Conservation (phyloP, 2,888 invertebrate species). For the Beris morrisii region DNA sequence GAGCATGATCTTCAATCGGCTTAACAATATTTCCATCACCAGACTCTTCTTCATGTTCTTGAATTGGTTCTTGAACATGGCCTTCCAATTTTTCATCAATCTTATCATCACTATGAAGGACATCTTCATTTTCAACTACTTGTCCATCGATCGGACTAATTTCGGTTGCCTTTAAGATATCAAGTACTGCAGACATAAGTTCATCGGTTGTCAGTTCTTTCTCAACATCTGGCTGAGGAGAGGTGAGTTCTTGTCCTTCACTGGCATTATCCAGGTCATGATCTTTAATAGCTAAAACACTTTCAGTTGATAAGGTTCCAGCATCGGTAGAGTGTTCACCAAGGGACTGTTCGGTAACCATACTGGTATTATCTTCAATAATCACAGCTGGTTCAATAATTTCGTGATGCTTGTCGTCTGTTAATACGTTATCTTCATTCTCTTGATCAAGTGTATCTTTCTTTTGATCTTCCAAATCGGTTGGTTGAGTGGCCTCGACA, state of each 20-base stretch:
- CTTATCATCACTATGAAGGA: too few relatives aligned
- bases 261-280: not conserved
- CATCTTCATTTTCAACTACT: not conserved
- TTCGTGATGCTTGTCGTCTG: slow-evolving; percentile 37
- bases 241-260: not conserved
- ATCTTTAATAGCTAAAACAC: not conserved
- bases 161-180: slow-evolving; percentile 18
- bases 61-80: slow-evolving; percentile 27
- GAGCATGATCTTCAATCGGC: not conserved
- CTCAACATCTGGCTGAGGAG: slow-evolving; percentile 7
- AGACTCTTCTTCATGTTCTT: slow-evolving; percentile 8
- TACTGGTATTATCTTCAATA: not conserved
- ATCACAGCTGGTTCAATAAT: slow-evolving; percentile 22
- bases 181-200: slow-evolving; percentile 25
- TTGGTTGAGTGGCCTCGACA: not conserved
- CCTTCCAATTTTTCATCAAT: too few relatives aligned
- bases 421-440: slow-evolving; percentile 37
- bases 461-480: too few relatives aligned
- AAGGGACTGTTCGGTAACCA: too few relatives aligned
- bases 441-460: too few relatives aligned
- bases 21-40: not conserved
- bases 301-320: not conserved
- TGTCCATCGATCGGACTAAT: slow-evolving; percentile 9
- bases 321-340: not conserved
- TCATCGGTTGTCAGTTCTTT: slow-evolving; percentile 23